phyloP scores from a whole-genome alignment of 2,113 vertebrate genomes.

The Phodopus roborovskii region DNA sequence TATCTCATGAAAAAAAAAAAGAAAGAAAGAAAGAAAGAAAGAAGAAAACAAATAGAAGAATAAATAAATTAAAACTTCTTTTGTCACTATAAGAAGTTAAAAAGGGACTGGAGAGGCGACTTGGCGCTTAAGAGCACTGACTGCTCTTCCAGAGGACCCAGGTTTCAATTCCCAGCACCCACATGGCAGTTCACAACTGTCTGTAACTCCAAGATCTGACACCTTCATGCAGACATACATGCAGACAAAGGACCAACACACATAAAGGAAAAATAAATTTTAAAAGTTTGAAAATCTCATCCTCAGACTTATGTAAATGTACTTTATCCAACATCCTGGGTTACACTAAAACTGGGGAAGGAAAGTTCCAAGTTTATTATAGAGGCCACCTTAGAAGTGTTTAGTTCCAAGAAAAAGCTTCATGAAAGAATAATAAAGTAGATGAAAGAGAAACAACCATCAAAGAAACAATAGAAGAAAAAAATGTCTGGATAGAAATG shows the following conservation, averaged over 20 bases:
- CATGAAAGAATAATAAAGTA: not conserved
- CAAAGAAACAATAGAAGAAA: slow-evolving; percentile 61
- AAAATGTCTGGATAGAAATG: slow-evolving; percentile 13
- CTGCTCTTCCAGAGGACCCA: too few species aligned
- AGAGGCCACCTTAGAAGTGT: not conserved
- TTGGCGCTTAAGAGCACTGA: too few species aligned
- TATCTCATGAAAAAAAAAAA: too few species aligned
- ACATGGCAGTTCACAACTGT: too few species aligned
- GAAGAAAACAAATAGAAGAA: too few species aligned
- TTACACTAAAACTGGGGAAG: slow-evolving; percentile 27
- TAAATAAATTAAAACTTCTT: not conserved
- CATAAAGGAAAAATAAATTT: not conserved
- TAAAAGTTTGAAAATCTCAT: not conserved
- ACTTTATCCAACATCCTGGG: not conserved
- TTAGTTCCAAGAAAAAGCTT: slow-evolving; percentile 46
- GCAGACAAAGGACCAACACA: not conserved
- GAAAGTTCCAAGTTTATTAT: slow-evolving; percentile 13
- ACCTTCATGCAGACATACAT: too few species aligned
- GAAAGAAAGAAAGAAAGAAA: too few species aligned
- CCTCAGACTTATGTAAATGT: not conserved
- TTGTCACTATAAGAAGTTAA: not conserved
- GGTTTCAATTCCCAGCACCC: too few species aligned
- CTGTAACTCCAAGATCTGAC: too few species aligned
- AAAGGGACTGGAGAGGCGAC: too few species aligned
- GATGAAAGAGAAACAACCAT: not conserved